Evolutionary conservation across 2,888 invertebrate genomes (phyloP).

Genomic region (Sphinx pinastri): DNA sequence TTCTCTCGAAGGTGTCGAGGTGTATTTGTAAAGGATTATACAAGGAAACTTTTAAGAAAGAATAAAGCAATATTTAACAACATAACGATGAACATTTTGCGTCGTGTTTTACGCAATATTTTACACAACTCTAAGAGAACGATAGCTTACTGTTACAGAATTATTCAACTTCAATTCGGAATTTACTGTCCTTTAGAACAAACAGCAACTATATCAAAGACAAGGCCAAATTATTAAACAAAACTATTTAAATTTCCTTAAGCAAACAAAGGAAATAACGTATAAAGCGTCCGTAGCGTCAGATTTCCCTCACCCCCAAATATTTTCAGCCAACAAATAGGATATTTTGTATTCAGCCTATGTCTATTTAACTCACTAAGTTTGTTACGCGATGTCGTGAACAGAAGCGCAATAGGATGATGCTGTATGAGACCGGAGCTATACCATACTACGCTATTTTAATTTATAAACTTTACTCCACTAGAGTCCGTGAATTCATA

Average conservation of each 20-base stretch:
- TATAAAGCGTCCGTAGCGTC: conserved; percentile 29
- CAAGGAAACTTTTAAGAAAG: too few species aligned
- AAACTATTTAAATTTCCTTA: conserved; percentile 22
- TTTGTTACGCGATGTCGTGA: conserved; percentile 35
- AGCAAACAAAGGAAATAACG: conserved; percentile 36
- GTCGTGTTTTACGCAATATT: too few species aligned
- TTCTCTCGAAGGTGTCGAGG: too few species aligned
- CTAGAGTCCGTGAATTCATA: too few species aligned
- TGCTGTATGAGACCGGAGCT: neutral
- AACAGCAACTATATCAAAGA: neutral
- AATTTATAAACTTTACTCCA: too few species aligned
- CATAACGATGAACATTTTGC: too few species aligned
- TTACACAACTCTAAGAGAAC: neutral
- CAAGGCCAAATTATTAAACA: conserved; percentile 13
- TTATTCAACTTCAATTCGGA: neutral
- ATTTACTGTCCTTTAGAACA: neutral
- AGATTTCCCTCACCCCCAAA: conserved; percentile 30
- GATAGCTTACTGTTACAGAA: neutral
- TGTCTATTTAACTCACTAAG: conserved; percentile 34
- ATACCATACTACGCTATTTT: neutral
- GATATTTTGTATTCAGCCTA: conserved; percentile 45
- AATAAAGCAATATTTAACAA: too few species aligned
- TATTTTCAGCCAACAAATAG: conserved; percentile 43
- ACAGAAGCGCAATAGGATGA: conserved; percentile 30
- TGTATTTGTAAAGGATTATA: too few species aligned